Conservation (phyloP, 2,113 vertebrate species). For the Excalfactoria chinensis region DNA sequence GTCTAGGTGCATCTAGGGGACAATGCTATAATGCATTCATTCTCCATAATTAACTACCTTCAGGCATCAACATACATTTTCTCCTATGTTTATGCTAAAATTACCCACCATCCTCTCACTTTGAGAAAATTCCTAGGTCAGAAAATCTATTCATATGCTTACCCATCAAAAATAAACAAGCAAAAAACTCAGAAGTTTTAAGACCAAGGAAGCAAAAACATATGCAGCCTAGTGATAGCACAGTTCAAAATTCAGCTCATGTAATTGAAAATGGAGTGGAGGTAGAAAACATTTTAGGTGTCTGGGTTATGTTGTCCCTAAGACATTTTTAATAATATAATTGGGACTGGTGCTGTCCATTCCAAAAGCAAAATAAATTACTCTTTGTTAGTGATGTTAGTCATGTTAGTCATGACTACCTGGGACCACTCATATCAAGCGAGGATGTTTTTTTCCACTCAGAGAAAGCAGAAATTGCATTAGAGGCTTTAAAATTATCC, state of each 20-base stretch:
- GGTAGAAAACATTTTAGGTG: not conserved
- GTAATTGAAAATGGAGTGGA: not conserved
- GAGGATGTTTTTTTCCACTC: not conserved
- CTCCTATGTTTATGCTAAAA: not conserved
- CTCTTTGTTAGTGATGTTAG: not conserved
- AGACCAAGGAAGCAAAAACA: not conserved
- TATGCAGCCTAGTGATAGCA: not conserved
- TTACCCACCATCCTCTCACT: not conserved
- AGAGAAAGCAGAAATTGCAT: slow-evolving; percentile 11
- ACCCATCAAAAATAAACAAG: not conserved
- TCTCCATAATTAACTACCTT: not conserved
- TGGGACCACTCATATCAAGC: not conserved
- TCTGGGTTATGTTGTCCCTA: not conserved
- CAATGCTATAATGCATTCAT: not conserved
- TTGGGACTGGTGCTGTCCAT: not conserved
- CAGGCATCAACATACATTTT: not conserved
- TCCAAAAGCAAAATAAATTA: slow-evolving; percentile 41
- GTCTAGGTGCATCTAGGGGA: not conserved
- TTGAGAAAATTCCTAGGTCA: not conserved
- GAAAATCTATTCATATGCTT: not conserved
- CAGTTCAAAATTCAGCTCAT: not conserved
- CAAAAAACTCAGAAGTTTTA: not conserved
- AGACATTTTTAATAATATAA: slow-evolving; percentile 8
- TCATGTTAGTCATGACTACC: slow-evolving; percentile 23
- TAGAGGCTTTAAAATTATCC: slow-evolving; percentile 47